A percentile compares a stretch with the other conserved stretches of the same genome.
Conservation (phyloP, 2,113 vertebrate species). For the Pteronura brasiliensis region DNA sequence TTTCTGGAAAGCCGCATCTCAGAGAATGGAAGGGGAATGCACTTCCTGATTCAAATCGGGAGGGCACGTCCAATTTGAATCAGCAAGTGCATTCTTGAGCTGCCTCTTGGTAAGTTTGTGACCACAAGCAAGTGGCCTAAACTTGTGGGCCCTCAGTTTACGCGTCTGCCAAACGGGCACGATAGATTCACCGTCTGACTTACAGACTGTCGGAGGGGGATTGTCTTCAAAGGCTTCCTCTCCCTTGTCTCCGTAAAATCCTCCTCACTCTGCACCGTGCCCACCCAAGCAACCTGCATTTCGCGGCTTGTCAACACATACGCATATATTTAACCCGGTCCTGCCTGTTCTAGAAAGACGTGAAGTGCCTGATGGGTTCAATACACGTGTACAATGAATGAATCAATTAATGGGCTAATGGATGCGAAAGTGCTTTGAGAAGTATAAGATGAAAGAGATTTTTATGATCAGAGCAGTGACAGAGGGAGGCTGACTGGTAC, state of each 20-base stretch:
- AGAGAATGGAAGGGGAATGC: neutral
- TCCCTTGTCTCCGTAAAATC: neutral
- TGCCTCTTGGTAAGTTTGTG: neutral
- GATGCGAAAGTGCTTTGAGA: slow-evolving; percentile 44
- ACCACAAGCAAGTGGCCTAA: neutral
- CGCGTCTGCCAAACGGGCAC: neutral
- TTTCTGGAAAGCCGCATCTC: slow-evolving; percentile 38
- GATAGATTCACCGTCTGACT: neutral
- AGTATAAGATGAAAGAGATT: slow-evolving; percentile 47
- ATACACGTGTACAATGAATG: slow-evolving; percentile 35
- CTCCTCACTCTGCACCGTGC: neutral
- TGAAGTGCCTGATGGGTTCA: slow-evolving; percentile 1
- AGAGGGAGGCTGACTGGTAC: neutral
- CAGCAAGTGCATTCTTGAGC: neutral
- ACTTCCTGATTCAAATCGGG: no score
- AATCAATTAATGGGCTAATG: slow-evolving; percentile 57
- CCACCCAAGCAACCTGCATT: neutral
- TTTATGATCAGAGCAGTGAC: slow-evolving; percentile 25
- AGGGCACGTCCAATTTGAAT: neutral
- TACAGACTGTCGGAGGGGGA: fast-evolving
- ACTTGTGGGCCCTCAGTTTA: neutral
- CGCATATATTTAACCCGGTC: slow-evolving; percentile 7
- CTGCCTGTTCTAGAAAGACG: slow-evolving; percentile 20
- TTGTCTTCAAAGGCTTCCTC: neutral
- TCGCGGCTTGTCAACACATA: neutral